Evolutionary conservation across 2,888 invertebrate genomes (phyloP).

Genomic region (Tachina lurida): DNA sequence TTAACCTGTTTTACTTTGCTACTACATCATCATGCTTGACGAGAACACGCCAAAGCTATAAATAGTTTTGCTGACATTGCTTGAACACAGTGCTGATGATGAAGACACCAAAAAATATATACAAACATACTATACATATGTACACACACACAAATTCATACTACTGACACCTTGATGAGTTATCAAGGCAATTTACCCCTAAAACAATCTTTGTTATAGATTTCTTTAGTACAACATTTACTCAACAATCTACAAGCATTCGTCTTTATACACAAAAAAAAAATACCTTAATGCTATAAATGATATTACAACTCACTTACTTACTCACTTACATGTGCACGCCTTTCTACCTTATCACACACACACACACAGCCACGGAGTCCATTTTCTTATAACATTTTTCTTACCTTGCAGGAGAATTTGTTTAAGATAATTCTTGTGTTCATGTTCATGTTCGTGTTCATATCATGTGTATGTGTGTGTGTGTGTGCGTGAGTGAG

Average conservation of each 20-base stretch:
- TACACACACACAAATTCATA: constrained; percentile 19
- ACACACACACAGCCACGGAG: background rate
- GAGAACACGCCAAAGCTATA: constrained; percentile 61
- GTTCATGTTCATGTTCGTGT: constrained; percentile 14
- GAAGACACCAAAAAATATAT: constrained; percentile 33
- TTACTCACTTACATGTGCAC: background rate
- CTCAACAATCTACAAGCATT: constrained; percentile 47
- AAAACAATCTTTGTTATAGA: constrained; percentile 63
- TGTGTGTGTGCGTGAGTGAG: background rate
- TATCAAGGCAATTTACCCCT: constrained; percentile 65
- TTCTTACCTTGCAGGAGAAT: constrained; percentile 56
- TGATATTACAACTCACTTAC: constrained; percentile 23
- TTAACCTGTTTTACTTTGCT: constrained; percentile 34
- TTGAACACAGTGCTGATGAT: constrained; percentile 38
- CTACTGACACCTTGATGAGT: constrained; percentile 63
- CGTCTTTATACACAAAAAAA: constrained; percentile 25
- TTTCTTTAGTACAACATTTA: constrained; percentile 54
- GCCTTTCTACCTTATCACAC: constrained; percentile 4
- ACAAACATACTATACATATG: background rate
- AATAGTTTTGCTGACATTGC: constrained; percentile 63
- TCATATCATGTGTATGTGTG: constrained; percentile 33
- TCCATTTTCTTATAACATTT: constrained; percentile 1
- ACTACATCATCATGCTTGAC: constrained; percentile 45
- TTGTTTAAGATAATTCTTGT: constrained; percentile 46
- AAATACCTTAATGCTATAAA: constrained; percentile 51